Evolutionary conservation across 2,797 vertebrate genomes (phyloP), one percentile per base, ranked within the genome.

Genomic region (Epinephelus coioides): DNA sequence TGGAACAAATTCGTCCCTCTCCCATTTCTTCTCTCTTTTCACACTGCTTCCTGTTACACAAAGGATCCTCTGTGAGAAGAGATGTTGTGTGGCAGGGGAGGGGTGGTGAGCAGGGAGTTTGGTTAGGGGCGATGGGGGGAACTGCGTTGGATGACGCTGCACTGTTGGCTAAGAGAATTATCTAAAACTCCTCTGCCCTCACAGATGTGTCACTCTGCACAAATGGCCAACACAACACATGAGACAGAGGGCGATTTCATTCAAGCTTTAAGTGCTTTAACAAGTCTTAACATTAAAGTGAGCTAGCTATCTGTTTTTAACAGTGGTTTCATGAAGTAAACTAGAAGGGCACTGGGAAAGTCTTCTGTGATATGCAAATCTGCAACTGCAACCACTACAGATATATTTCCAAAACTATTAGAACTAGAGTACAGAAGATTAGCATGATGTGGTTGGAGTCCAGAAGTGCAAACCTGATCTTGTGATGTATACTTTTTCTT

Each of bases 61-160:
- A 93, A 90, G 89, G 83, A 62, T 74, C 79, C 88, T 90, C 86
- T 95, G 86, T 94, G 84, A 88, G 85, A 84, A 76, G 72, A 90
- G 86, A 70, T 81, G 64, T 69, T 83, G 79, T 88, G 80, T 80
- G 78, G 78, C 53, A 76, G 60, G 51, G 61, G 73, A 34, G 71
- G 73, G 73, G 71, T 71, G 55, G 23, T 72, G 66, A 44, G 70
- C 27, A 40, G 40, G 69, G 64, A 49, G 64, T 64, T 51, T 51
- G 49, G 71, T 69, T 34, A 5, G 25, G 57, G 68, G 57, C 19
- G 14, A 81, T 56, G 21, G 47, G 83, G 60, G 73, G 54, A 74
- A 65, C 50, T 82, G 67, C n/a, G 18, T 27, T 76, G 69, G 69
- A 78, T 56, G 78, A 68, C 50, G 54, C 62, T 73, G 73, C 57